Percentiles rank a stretch among this genome's conserved stretches.
These are phyloP conservation scores for Lepisosteus oculatus DNA, from an alignment of 2,113 vertebrate genomes.

Conservation along the genomic window DNA sequence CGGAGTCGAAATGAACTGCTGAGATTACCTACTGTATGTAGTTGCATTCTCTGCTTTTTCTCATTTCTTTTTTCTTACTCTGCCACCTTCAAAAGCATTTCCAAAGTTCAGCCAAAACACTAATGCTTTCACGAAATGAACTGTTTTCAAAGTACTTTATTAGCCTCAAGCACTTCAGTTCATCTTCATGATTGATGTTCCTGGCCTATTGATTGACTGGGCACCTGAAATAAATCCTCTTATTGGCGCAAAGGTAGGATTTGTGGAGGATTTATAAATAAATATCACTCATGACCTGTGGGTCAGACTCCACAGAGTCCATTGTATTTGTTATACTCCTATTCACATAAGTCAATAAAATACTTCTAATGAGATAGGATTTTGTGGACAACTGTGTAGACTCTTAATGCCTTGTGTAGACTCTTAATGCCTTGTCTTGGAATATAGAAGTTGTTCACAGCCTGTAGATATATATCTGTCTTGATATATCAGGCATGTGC, in stretches of 20 bases:
- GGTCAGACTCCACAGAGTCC: neutral
- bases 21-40: no score
- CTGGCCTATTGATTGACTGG: neutral
- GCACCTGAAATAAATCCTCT: conserved; percentile 1
- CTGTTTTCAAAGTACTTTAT: neutral
- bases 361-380: neutral
- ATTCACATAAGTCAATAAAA: neutral
- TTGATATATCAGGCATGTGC: conserved; percentile 45
- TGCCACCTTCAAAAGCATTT: neutral
- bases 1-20: no score
- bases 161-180: neutral
- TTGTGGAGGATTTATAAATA: neutral
- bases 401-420: no score
- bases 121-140: neutral
- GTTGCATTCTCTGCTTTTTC: no score
- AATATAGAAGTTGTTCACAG: no score
- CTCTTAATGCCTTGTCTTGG: no score
- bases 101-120: neutral
- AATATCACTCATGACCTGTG: neutral
- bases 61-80: neutral
- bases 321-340: neutral
- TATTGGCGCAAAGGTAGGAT: neutral
- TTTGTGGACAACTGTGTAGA: no score
- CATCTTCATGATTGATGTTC: neutral
- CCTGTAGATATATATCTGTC: no score